Evolutionary conservation across 2,113 vertebrate species (phyloP), one percentile per base, ranked within the genome.

Genomic region (Trichomycterus rosablanca): DNA sequence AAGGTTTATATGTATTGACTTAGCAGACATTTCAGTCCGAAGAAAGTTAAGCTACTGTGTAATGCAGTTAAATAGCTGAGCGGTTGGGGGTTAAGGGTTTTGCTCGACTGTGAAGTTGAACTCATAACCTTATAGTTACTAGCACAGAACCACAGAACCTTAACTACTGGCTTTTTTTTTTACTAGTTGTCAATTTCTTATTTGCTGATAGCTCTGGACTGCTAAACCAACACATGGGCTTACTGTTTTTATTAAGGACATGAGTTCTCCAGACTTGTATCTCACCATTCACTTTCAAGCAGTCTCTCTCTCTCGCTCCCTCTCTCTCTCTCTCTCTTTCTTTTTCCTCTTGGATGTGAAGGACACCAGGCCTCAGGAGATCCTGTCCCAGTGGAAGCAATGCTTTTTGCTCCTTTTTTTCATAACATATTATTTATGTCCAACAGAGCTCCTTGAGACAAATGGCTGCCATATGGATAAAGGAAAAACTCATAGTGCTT

Each of bases 391-490:
- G 78, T 56, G 72, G 70, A 86, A 83, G 79, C 82, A 78, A 78
- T 57, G 42, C 37, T 48, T 67, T 79, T 70, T 76, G 70, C 56
- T 70, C 69, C 77, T 78, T 82, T 86, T 82, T 83, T 65, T 84
- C 83, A 83, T 84, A 87, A 81, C 80, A 76, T 84, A 82, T 87
- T 84, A 86, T 87, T 87, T 89, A 87, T 87, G 82, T 88, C 83
- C 84, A 79, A 84, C 81, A 82, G 83, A 82, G 80, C 85, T 83
- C 79, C 81, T 84, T 77, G 66, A 83, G 86, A 87, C 85, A 87
- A 88, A 87, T 89, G 85, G 81, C 82, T 86, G 81, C 85, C 87
- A 87, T 87, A 89, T 89, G 86, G 84, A 83, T 78, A 80, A 76
- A 74, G 37, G 46, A 59, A 72, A 73, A 65, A 60, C 3, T 57